Conservation (phyloP, 2,888 invertebrate genomes). For the Mongoloraphidia duomilia region DNA sequence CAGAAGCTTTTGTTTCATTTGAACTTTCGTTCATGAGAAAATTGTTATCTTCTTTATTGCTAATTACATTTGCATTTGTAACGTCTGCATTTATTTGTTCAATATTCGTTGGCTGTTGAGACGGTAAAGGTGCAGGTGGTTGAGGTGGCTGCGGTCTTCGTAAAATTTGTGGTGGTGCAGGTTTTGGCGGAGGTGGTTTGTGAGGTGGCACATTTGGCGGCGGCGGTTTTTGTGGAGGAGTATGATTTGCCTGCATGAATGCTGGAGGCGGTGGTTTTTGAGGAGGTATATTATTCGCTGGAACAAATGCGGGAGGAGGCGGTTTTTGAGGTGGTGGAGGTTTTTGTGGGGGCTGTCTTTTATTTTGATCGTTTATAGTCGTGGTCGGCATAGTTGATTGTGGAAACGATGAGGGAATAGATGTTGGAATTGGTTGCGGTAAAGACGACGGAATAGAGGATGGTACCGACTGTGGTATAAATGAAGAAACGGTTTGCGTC, state of each 20-base stretch:
- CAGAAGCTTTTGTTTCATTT: slow-evolving; percentile 2
- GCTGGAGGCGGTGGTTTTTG: slow-evolving; percentile 1
- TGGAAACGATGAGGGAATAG: slow-evolving; percentile 32
- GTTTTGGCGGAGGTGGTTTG: slow-evolving; percentile 23
- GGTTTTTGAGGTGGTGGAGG: slow-evolving; percentile 22
- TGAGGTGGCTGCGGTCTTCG: slow-evolving; percentile 22
- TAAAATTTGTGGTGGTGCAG: slow-evolving; percentile 17
- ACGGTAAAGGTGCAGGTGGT: slow-evolving; percentile 25
- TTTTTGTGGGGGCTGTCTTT: slow-evolving; percentile 18
- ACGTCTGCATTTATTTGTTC: slow-evolving; percentile 45
- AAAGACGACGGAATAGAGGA: slow-evolving; percentile 25
- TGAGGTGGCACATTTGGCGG: slow-evolving; percentile 21
- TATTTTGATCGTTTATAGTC: slow-evolving; percentile 8
- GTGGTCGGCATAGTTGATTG: slow-evolving; percentile 28
- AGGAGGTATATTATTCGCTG: not conserved
- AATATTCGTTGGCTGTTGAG: slow-evolving; percentile 18
- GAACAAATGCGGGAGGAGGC: slow-evolving; percentile 15
- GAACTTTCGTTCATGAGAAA: not conserved
- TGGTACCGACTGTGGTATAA: slow-evolving; percentile 23
- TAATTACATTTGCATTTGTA: not conserved
- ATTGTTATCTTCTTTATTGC: not conserved
- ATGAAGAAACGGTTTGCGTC: slow-evolving; percentile 29
- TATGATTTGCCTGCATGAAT: slow-evolving; percentile 6
- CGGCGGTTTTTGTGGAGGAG: slow-evolving; percentile 11
- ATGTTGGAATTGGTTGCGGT: slow-evolving; percentile 32